A percentile compares a stretch with the other conserved stretches of the same genome.
Evolutionary conservation across 2,888 invertebrate species (phyloP).

Genomic region (Harpalus rubripes): DNA sequence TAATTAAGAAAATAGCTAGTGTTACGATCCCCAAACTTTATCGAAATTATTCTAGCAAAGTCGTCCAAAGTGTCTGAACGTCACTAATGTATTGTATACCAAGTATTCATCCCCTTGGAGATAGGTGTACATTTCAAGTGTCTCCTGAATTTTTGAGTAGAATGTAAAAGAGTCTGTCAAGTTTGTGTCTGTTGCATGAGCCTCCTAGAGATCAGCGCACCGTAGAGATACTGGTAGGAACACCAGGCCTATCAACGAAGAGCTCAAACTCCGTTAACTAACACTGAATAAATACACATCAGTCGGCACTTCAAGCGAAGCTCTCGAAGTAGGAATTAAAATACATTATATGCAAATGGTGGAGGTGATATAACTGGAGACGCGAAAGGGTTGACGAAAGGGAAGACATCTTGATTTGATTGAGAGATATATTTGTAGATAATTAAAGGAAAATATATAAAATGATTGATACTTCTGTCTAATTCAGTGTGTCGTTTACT

Average conservation of each 20-base stretch:
- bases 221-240: constrained; percentile 33
- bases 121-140: constrained; percentile 52
- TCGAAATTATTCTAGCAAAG: not conserved
- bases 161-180: constrained; percentile 22
- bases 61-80: constrained; percentile 15
- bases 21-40: too few species aligned
- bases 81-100: constrained; percentile 34
- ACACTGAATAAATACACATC: constrained; percentile 63
- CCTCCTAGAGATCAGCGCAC: not conserved
- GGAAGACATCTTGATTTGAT: not conserved
- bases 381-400: constrained; percentile 72
- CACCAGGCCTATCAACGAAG: constrained; percentile 39
- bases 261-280: constrained; percentile 51
- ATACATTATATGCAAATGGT: constrained; percentile 74
- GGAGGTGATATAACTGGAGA: constrained; percentile 73
- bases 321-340: constrained; percentile 71
- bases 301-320: constrained; percentile 17
- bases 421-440: not conserved
- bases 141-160: not conserved
- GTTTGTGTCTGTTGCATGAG: constrained; percentile 1
- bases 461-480: too few species aligned
- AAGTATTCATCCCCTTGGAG: constrained; percentile 25
- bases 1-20: too few species aligned
- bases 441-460: too few species aligned
- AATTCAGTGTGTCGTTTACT: too few species aligned